Evolutionary conservation across 2,888 invertebrate species (phyloP).

Genomic region (Cancer borealis): DNA sequence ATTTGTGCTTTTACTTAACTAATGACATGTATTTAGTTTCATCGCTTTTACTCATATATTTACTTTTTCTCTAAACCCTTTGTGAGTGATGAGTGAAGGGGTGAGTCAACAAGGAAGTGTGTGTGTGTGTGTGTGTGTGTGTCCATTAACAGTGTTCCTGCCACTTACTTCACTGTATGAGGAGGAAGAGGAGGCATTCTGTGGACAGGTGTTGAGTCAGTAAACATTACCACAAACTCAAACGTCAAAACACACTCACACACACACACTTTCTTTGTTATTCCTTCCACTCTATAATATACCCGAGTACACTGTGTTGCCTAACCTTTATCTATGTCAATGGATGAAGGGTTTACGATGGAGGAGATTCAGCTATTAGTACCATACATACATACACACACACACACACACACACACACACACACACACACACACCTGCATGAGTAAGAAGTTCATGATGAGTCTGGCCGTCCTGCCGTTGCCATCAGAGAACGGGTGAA

Average conservation of each 20-base stretch:
- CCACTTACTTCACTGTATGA: neutral
- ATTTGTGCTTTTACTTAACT: too few relatives aligned
- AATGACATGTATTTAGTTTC: too few relatives aligned
- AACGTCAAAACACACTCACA: neutral
- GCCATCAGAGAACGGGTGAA: slow-evolving; percentile 98
- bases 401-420: neutral
- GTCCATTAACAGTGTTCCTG: neutral
- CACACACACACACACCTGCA: slow-evolving; percentile 83
- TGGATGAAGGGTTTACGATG: too few relatives aligned
- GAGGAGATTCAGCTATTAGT: too few relatives aligned
- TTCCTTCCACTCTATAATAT: too few relatives aligned
- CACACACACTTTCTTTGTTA: neutral
- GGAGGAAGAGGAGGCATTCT: neutral
- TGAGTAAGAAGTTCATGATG: slow-evolving; percentile 96
- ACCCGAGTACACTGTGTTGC: too few relatives aligned
- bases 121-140: neutral
- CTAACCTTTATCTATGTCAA: too few relatives aligned
- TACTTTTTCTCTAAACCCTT: too few relatives aligned
- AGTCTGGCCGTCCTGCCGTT: slow-evolving; percentile 97
- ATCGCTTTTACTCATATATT: too few relatives aligned
- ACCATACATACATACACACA: neutral
- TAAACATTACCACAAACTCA: neutral
- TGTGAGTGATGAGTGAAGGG: neutral
- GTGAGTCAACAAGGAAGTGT: neutral
- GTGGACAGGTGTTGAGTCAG: neutral